These are phyloP conservation scores for Riptortus pedestris DNA, from an alignment of 1,140 invertebrate genomes.

Conservation along the genomic window DNA sequence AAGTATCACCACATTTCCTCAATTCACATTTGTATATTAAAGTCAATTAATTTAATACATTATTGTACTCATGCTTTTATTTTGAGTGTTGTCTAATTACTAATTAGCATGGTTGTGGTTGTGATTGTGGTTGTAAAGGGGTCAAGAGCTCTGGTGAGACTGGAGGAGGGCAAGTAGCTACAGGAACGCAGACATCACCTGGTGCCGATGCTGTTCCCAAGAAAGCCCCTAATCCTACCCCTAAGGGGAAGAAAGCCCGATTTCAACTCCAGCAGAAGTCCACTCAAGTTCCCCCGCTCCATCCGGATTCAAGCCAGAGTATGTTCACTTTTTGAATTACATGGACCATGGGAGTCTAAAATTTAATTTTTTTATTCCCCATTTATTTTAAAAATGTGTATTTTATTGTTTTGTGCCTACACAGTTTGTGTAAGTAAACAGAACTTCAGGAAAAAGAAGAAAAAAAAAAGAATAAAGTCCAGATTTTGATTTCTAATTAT, in stretches of 20 bases:
- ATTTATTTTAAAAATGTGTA: no score
- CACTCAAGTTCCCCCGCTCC: slow-evolving; percentile 21
- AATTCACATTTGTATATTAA: no score
- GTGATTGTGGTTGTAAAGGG: neutral
- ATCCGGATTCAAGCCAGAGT: slow-evolving; percentile 18
- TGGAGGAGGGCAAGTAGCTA: slow-evolving; percentile 41
- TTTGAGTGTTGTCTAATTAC: no score
- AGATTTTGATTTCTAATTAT: no score
- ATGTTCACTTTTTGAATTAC: slow-evolving; percentile 14
- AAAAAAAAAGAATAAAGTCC: no score
- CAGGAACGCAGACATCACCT: slow-evolving; percentile 45
- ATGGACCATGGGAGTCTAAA: neutral
- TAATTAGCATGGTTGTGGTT: slow-evolving; percentile 20
- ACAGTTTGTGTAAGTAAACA: no score
- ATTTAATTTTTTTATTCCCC: no score
- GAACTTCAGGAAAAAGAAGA: no score
- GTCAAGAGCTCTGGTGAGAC: neutral
- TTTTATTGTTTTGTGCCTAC: no score
- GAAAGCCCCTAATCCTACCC: slow-evolving; percentile 1
- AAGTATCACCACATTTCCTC: no score
- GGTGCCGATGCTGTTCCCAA: slow-evolving; percentile 35
- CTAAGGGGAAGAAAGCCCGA: slow-evolving; percentile 19
- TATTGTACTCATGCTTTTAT: no score
- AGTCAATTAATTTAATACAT: no score
- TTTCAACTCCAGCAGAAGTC: slow-evolving; percentile 27